Evolutionary conservation across 2,113 vertebrate species (phyloP).

Genomic region (Sinocyclocheilus grahami): DNA sequence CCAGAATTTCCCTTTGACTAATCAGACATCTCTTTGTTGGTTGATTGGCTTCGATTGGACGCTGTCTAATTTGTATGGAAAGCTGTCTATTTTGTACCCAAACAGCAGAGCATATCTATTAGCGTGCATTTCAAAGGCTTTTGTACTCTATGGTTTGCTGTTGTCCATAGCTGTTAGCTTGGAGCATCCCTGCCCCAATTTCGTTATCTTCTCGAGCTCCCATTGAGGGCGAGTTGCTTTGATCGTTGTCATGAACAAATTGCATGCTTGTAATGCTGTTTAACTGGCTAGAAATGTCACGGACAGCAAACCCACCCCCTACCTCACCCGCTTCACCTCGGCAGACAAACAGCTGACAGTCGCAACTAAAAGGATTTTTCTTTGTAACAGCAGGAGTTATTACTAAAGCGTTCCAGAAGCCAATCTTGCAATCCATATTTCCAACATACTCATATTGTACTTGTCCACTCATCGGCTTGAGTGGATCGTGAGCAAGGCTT

Average conservation of each 20-base stretch:
- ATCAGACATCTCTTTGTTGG: background rate
- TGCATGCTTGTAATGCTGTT: conserved; percentile 6
- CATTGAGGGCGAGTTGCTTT: conserved; percentile 11
- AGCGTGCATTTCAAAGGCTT: background rate
- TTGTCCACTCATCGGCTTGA: conserved; percentile 1
- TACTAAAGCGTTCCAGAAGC: background rate
- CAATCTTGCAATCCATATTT: conserved; percentile 1
- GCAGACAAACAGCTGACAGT: background rate
- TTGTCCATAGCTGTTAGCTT: conserved; percentile 28
- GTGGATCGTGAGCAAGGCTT: background rate
- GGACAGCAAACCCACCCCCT: background rate
- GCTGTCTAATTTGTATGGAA: background rate
- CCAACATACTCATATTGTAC: background rate
- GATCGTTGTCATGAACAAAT: conserved; percentile 24
- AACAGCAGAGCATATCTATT: background rate
- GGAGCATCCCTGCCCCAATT: conserved; percentile 11
- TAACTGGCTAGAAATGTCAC: background rate
- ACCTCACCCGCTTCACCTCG: background rate
- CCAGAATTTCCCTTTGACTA: background rate
- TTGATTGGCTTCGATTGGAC: background rate
- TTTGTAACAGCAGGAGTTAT: background rate
- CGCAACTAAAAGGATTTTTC: background rate
- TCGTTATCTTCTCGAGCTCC: background rate
- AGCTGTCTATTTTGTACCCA: background rate
- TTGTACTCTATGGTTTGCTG: background rate